Base-by-base conservation (phyloP, 2,888 invertebrate species). In the Drosophila seclusa region DNA sequence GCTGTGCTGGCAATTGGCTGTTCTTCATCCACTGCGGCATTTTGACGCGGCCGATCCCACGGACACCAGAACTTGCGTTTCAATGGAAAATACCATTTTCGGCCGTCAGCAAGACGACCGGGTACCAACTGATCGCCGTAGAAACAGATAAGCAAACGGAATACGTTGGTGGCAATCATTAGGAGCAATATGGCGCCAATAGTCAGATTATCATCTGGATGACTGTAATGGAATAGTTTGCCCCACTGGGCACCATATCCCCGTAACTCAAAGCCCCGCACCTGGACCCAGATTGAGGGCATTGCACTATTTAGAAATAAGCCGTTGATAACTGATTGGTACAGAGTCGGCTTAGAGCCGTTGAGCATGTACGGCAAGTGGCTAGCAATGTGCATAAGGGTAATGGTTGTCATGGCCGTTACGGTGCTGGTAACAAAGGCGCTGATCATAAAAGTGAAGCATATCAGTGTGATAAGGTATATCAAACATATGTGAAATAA, bases 41-140 rank as follows among this genome's bases (percentile, higher is more conserved):
- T 64, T 3, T 70, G 18, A 6, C 21, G 36, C 1, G 27, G 29
- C 3, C 50, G 73, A 0, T 78, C 66, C 24, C 70, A 66, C 1
- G 69, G 65, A 34, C 73, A 84, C 95, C 95, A 95, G 87, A 94
- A 95, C 1, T 90, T 86, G 50, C 92, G 92, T 59, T 94, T 94
- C 16, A 97, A 94, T 0, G 95, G 95, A 91, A 97, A 98, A 89
- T 97, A 95, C 95, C 97, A 98, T 16, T 95, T 95, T 77, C 95
- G 95, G 0, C 96, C 95, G 0, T 97, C 95, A 7, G 98, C 97
- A 91, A 94, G 97, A 27, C 96, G 96, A 21, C 97, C 98, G 0
- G 98, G 98, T 76, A 95, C 94, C 8, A 98, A 94, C 73, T 96
- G 96, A 92, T 98, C 98, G 32, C 98, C 93, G 89, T 98, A 98